Evolutionary conservation across 1,140 invertebrate genomes (phyloP), one percentile per base, ranked within the genome.

Genomic region (Euwallacea similis): DNA sequence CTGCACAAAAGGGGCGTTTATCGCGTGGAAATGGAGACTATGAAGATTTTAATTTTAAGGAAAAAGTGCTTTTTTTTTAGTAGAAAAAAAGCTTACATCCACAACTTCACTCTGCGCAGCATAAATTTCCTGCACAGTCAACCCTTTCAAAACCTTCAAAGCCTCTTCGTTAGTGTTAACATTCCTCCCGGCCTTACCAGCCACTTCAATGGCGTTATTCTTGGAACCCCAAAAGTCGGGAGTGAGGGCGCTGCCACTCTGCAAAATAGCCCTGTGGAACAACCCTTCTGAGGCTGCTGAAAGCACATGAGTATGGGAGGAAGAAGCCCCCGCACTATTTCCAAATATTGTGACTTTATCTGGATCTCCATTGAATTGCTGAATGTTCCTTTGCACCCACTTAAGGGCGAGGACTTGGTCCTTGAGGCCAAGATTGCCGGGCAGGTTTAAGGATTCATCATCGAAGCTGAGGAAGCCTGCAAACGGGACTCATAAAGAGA

Each of bases 371-470:
- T 85, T 83, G 79, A 90, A 90, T 33, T 66, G 47, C 44, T 66
- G 69, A 42, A 89, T 89, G 74, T 88, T 88, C 50, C 81, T 83
- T 77, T 86, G 83, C 9, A 89, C 80, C 86, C 88, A 90, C 80
- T 87, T 82, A 41, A 90, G 73, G 2, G 85, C 86, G 73, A 86
- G 74, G 3, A 86, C 77, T 78, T 88, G 84, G 76, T 90, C 88
- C 80, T 87, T 87, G 56, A 90, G 72, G 10, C 88, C 88, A 80
- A 82, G 84, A 79, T 89, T 89, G 13, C 88, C 88, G 10, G 84
- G 81, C 7, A 83, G 82, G 42, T 72, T 76, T 46, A 77, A 58
- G 21, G 67, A n/a, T 42, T 66, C 16, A 47, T 78, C 76, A 33
- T 80, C 82, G 42, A 87, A 73, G 16, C 82, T 82, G 16, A 88